Percentiles rank a stretch among this genome's conserved stretches.
Evolutionary conservation across 2,113 vertebrate species (phyloP).

Genomic region (Strix uralensis): DNA sequence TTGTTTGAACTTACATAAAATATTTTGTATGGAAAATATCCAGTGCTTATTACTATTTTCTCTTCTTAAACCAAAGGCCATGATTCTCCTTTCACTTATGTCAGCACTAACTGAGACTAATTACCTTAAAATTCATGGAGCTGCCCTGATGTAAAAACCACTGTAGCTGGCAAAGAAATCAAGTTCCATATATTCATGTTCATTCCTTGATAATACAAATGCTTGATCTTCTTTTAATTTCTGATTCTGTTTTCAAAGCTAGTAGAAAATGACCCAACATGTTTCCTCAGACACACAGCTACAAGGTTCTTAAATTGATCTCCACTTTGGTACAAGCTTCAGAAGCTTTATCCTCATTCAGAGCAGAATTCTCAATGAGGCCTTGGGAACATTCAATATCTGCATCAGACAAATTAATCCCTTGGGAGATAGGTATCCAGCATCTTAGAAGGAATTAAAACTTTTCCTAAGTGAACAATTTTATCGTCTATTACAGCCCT

Average conservation of each 20-base stretch:
- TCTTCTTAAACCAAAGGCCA: neutral
- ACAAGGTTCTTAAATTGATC: neutral
- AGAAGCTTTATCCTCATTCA: neutral
- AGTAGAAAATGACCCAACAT: neutral
- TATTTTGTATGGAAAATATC: neutral
- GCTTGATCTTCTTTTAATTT: neutral
- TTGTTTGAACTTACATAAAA: neutral
- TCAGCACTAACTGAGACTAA: neutral
- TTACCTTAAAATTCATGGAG: neutral
- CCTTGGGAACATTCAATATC: neutral
- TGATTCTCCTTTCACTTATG: neutral
- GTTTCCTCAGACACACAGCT: neutral
- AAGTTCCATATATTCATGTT: neutral
- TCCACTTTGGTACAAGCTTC: neutral
- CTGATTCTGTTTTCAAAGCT: neutral
- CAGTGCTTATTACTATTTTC: neutral
- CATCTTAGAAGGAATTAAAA: neutral
- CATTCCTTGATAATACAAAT: neutral
- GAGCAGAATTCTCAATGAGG: neutral
- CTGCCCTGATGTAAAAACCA: neutral
- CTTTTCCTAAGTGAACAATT: neutral
- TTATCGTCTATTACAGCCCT: neutral
- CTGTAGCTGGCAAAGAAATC: neutral
- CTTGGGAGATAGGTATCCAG: neutral
- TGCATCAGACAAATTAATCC: constrained; percentile 2